Evolutionary conservation across 2,888 invertebrate genomes (phyloP), one percentile per base, ranked within the genome.

Genomic region (Apamea crenata): DNA sequence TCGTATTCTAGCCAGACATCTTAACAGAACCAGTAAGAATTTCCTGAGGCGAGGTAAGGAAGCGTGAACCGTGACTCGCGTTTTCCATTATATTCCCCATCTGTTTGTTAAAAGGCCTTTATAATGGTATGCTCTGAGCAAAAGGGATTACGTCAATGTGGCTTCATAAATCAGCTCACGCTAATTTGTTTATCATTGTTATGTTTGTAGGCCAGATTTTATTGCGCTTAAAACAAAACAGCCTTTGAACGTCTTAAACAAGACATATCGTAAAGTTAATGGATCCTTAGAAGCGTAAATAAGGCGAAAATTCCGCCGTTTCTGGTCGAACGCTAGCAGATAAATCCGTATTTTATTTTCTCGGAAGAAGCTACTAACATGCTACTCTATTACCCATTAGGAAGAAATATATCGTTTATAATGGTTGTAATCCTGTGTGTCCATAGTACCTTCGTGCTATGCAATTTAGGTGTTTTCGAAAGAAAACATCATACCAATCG

Each of bases 131-230:
- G 88, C 85, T 88, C 84, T 32, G 77, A 79, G 84, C 84, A 88
- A 90, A 87, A 81, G 84, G 86, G 88, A 88, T 90, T 87, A 89
- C 90, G 83, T 88, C 91, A 91, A 90, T 88, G 89, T 87, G 79
- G 87, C 88, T 86, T 81, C 88, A 91, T 92, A 91, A 93, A 93
- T 91, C 92, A 91, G 89, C 85, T 89, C 69, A 72, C 74, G 74
- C 81, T 92, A 91, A 91, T 90, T 90, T 92, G 91, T 92, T 91
- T 91, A 92, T 91, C 90, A 91, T 91, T 91, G 89, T 91, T 91
- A 84, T 91, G 88, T 87, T 90, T 81, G 80, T 87, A 86, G 77
- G 81, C 78, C 72, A 81, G 79, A 73, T 86, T 91, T 90, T 90
- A 90, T 86, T 87, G 87, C 87, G 87, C 74, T 90, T 85, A 86